Conservation (phyloP, 2,888 invertebrate species). For the Tetanocera ferruginea region DNA sequence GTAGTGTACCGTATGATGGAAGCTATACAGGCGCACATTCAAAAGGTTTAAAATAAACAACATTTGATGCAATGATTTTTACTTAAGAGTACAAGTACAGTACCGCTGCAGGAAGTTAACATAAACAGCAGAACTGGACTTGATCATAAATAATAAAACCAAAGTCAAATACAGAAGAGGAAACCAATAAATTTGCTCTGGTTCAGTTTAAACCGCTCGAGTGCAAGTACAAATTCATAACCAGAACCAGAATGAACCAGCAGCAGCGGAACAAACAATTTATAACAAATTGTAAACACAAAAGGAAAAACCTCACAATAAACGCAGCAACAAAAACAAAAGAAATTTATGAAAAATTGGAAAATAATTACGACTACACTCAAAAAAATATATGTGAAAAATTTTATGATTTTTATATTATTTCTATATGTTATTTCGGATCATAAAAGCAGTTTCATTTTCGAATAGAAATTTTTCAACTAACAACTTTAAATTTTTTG, state of each 20-base stretch:
- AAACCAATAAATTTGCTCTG: slow-evolving; percentile 31
- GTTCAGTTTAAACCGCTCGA: background rate
- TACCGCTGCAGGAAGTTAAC: background rate
- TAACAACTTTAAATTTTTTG: too few relatives aligned
- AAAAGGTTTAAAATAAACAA: background rate
- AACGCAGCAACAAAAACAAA: background rate
- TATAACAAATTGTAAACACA: slow-evolving; percentile 24
- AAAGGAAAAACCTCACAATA: background rate
- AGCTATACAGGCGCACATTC: background rate
- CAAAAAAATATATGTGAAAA: background rate
- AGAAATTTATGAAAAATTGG: background rate
- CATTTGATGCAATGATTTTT: background rate
- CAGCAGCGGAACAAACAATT: background rate
- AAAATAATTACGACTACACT: background rate
- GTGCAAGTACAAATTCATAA: background rate
- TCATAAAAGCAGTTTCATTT: too few relatives aligned
- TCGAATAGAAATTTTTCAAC: too few relatives aligned
- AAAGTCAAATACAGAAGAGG: slow-evolving; percentile 12
- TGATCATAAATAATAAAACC: slow-evolving; percentile 26
- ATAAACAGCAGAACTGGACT: background rate
- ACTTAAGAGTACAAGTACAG: background rate
- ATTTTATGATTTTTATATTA: too few relatives aligned
- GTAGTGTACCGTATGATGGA: too few relatives aligned
- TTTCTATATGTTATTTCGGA: too few relatives aligned
- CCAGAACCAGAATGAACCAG: background rate